phyloP scores from a whole-genome alignment of 2,113 vertebrate genomes.

The Condylura cristata region DNA sequence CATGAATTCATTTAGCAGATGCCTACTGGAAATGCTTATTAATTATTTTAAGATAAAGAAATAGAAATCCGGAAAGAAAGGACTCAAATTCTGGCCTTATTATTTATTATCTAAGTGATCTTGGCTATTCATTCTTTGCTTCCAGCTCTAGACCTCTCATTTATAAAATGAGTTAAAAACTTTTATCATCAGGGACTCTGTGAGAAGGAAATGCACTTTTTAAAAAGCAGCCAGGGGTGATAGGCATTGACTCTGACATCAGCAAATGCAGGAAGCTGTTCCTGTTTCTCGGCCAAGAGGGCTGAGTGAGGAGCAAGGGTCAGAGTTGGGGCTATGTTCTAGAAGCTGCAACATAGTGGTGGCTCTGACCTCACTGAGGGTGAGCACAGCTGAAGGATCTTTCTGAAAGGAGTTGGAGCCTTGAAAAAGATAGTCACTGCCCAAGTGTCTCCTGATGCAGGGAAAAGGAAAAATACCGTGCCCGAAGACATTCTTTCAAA shows the following conservation, averaged over 20 bases:
- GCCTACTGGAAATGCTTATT: background rate
- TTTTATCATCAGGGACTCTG: background rate
- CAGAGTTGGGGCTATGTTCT: accelerated
- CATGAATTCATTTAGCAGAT: background rate
- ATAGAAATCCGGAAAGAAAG: background rate
- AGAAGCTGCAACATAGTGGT: background rate
- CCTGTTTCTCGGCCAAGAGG: background rate
- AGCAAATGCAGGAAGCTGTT: background rate
- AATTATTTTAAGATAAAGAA: conserved; percentile 23
- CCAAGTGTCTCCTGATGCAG: background rate
- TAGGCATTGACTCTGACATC: background rate
- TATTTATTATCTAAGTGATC: background rate
- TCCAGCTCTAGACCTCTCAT: background rate
- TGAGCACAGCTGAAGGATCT: background rate
- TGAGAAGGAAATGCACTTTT: background rate
- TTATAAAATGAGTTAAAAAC: background rate
- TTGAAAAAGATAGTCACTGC: background rate
- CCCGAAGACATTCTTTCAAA: too few species aligned
- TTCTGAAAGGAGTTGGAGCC: background rate
- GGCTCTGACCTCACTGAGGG: background rate
- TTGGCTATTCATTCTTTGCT: background rate
- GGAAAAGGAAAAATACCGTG: background rate
- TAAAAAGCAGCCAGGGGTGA: background rate
- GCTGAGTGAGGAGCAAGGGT: background rate
- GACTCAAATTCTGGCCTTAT: background rate